Base-by-base conservation (phyloP, 2,888 invertebrate species). In the Homarus gammarus region DNA sequence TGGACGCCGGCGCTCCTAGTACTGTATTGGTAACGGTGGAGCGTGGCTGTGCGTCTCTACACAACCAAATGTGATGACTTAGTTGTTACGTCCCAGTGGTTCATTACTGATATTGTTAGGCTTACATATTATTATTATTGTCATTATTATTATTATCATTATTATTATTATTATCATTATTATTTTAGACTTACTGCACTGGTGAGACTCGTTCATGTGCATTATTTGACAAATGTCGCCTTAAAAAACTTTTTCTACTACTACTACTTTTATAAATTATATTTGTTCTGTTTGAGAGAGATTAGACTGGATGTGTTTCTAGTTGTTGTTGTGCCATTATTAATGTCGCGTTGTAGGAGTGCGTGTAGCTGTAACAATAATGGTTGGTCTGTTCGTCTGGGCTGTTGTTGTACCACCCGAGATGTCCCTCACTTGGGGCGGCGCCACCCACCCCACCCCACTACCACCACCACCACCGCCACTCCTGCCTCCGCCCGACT, bases 11-110 rank as follows among this genome's bases (percentile, higher is more conserved):
- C 2, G 38, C 10, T n/a, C 31, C 56, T 22, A 22, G 15, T 12
- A 56, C 56, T 22, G 36, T 70, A 31, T 18, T 36, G 12, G 40
- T 79, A 38, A 27, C 6, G 27, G n/a, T 64, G 1, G 2, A 2
- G 64, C 64, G 27, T 3, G 27, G 27, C 6, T 3, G 27, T 27
- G 64, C 2, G 64, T 64, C 2, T 27, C 1, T 1, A n/a, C 56
- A 44, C 64, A 64, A 70, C 44, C 82, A 70, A 38, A 38, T 83
- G 82, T 83, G 70, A 83, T 83, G 82, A 70, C 44, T 82, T 82
- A 82, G 82, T 64, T 82, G n/a, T 82, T 64, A 82, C 36, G 38
- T 64, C 81, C 64, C 81, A 64, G 36, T 83, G 70, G 40, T 68
- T 49, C 82, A 40, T 70, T 40, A 31, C 40, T 70, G 82, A 70